These are phyloP conservation scores for Augochlora pura DNA, from an alignment of 1,140 invertebrate species.

Conservation along the genomic window DNA sequence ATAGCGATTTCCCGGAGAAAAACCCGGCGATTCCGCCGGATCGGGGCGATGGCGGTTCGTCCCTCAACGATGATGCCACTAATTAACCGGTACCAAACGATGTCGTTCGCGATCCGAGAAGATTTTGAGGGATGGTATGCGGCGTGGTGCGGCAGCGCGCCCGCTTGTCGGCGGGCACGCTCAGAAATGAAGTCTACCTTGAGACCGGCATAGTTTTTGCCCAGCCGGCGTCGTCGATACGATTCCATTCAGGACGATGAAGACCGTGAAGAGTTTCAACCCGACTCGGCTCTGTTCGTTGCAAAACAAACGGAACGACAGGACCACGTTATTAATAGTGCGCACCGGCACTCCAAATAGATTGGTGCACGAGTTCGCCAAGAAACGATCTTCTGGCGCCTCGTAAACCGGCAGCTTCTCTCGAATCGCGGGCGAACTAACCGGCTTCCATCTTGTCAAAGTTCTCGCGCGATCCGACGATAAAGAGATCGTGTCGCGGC, in stretches of 20 bases:
- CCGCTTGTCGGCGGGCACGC: background rate
- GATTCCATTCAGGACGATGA: constrained; percentile 55
- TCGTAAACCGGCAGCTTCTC: constrained; percentile 1
- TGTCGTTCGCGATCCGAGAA: constrained; percentile 1
- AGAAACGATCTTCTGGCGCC: constrained; percentile 11
- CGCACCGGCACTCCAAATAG: constrained; percentile 30
- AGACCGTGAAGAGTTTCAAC: constrained; percentile 58
- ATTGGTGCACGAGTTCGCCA: background rate
- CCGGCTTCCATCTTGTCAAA: too few species aligned
- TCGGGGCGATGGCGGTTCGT: too few species aligned
- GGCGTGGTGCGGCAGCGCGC: background rate
- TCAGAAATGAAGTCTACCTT: constrained; percentile 62
- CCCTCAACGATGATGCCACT: background rate
- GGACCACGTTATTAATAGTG: constrained; percentile 44
- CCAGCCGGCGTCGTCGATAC: constrained; percentile 52
- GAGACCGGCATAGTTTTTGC: constrained; percentile 49
- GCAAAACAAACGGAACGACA: constrained; percentile 40
- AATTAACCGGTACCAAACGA: constrained; percentile 21
- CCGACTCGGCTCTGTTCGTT: background rate
- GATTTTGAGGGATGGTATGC: constrained; percentile 51
- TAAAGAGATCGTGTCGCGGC: too few species aligned
- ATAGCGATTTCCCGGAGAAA: too few species aligned
- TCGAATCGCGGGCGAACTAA: too few species aligned
- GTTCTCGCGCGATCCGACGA: too few species aligned
- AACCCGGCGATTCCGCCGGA: too few species aligned